These are phyloP conservation scores for Latrodectus hesperus DNA, from an alignment of 2,888 invertebrate species.

Conservation along the genomic window DNA sequence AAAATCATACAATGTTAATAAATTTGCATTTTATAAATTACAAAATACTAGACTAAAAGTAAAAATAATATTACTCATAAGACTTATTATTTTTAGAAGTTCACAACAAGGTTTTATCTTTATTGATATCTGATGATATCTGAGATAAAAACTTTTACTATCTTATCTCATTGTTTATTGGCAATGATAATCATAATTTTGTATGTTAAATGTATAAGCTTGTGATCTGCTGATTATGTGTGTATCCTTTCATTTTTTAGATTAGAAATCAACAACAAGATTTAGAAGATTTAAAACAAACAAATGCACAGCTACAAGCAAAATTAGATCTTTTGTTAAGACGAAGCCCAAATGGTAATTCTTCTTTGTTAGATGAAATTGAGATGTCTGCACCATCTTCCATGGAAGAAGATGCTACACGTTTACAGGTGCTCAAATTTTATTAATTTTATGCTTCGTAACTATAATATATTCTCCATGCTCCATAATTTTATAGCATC, in stretches of 20 bases:
- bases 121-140: no score
- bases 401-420: slow-evolving; percentile 70
- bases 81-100: no score
- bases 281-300: slow-evolving; percentile 83
- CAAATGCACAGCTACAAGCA: slow-evolving; percentile 83
- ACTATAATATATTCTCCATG: no score
- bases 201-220: neutral
- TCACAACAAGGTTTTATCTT: no score
- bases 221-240: neutral
- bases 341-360: slow-evolving; percentile 73
- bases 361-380: slow-evolving; percentile 93
- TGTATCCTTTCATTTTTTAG: slow-evolving; percentile 71
- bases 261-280: slow-evolving; percentile 77
- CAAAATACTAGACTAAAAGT: no score
- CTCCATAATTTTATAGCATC: no score
- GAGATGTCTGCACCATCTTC: slow-evolving; percentile 77
- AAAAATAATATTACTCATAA: no score
- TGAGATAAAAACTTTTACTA: no score
- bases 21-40: no score
- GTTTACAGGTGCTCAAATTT: slow-evolving; percentile 33
- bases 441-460: no score
- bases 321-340: slow-evolving; percentile 81
- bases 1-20: no score
- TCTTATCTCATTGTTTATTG: neutral
- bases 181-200: neutral